Percentiles rank a stretch among this genome's conserved stretches.
These are phyloP conservation scores for Zalophus californianus DNA, from an alignment of 2,797 vertebrate species.

Conservation along the genomic window DNA sequence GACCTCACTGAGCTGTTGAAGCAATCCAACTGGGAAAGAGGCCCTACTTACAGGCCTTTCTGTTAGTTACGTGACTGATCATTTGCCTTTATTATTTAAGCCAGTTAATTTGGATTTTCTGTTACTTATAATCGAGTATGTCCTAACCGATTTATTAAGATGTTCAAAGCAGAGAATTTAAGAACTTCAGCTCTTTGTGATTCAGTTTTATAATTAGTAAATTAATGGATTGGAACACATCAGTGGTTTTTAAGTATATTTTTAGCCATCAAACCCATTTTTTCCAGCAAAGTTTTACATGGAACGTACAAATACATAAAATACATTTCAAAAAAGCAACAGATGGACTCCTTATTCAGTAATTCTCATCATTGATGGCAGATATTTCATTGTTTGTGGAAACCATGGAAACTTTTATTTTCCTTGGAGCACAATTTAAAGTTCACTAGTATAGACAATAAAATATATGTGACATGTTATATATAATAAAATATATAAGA, in stretches of 20 bases:
- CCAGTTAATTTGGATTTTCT: background rate
- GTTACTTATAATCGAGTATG: background rate
- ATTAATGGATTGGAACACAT: background rate
- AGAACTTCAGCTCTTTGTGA: background rate
- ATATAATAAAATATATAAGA: background rate
- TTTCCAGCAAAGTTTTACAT: background rate
- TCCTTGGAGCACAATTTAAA: conserved; percentile 15
- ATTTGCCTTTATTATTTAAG: conserved; percentile 28
- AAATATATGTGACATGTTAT: background rate
- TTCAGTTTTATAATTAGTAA: background rate
- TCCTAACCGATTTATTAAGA: background rate
- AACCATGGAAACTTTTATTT: background rate
- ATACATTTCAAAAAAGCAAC: background rate
- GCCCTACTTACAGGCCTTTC: background rate
- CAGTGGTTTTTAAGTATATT: background rate
- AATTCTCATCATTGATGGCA: background rate
- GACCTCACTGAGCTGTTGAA: background rate
- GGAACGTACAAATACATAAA: background rate
- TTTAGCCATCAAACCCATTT: background rate
- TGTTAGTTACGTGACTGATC: background rate
- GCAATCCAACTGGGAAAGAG: background rate
- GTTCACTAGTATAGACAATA: background rate
- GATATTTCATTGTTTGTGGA: background rate
- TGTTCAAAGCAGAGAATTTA: background rate
- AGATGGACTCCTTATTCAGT: background rate